Evolutionary conservation across 2,888 invertebrate species (phyloP), one percentile per base, ranked within the genome.

Genomic region (Andrena praecox): DNA sequence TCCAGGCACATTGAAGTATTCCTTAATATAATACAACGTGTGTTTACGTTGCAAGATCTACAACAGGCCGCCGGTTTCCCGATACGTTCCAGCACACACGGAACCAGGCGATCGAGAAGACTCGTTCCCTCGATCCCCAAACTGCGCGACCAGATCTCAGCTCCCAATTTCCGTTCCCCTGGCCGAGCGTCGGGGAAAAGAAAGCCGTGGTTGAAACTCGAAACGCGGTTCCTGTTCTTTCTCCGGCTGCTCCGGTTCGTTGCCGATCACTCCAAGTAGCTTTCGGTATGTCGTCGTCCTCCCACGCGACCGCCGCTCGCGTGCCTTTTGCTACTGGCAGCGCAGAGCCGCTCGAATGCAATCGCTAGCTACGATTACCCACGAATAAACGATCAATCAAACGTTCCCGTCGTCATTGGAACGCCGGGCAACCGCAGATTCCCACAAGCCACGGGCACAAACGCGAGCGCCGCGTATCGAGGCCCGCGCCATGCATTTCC

Each of bases 401-500:
- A 27, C 48, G 16, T 48, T 2, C 12, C 4, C 56, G 12, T 20
- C 24, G 10, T 56, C 56, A 27, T 10, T 8, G n/a, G 7, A 24
- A 20, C 54, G 54, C 8, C 54, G 54, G 7, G 54, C 8, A 8
- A n/a, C 6, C 4, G 4, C 27, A 24, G 20, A 20, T 24, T 56
- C 56, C 8, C 20, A 24, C 24, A 12, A 42, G 42, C 42, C 42
- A 42, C 16, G 56, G 3, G 4, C 56, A 10, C 12, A 24, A 20
- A 20, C 10, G 24, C 24, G 56, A 20, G 27, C 27, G 8, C 56
- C 10, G 56, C 24, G 56, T 56, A 24, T 12, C 24, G 27, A 27
- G 56, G 35, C 35, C 67, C 42, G 67, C 31, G 67, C 60, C 56
- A 56, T 50, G 68, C 42, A 66, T 62, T 77, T 77, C 64, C 79